Evolutionary conservation across 1,140 invertebrate genomes (phyloP).

Genomic region (Drosophila melanica): DNA sequence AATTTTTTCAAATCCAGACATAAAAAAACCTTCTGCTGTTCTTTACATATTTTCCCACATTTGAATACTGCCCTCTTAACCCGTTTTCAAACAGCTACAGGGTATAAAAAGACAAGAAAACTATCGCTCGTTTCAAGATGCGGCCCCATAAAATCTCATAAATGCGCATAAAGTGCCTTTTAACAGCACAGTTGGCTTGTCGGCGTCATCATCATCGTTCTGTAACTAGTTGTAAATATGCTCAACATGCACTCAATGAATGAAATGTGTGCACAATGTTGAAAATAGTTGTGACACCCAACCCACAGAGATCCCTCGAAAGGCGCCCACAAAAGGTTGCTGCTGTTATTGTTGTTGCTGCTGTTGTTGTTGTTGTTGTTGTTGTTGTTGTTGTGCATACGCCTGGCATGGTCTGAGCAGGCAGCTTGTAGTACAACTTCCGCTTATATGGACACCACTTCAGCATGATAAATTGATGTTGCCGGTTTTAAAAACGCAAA

Average conservation of each 20-base stretch:
- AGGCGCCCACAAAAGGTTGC: constrained; percentile 15
- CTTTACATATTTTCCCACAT: not conserved
- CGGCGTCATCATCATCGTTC: constrained; percentile 35
- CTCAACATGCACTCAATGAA: constrained; percentile 79
- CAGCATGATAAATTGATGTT: constrained; percentile 75
- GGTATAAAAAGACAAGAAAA: constrained; percentile 8
- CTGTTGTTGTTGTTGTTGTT: constrained; percentile 18
- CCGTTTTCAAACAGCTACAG: not conserved
- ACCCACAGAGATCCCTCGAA: not conserved
- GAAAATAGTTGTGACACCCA: constrained; percentile 75
- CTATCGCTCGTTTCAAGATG: constrained; percentile 63
- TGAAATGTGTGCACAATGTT: constrained; percentile 82
- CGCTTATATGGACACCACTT: constrained; percentile 74
- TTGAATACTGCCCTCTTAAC: not conserved
- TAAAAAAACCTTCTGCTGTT: not conserved
- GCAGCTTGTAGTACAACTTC: constrained; percentile 61
- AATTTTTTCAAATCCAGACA: not conserved
- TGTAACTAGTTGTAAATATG: constrained; percentile 71
- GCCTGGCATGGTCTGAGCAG: constrained; percentile 59
- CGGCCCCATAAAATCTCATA: constrained; percentile 72
- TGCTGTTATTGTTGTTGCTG: constrained; percentile 8
- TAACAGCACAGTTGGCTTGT: constrained; percentile 51
- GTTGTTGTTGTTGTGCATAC: constrained; percentile 63
- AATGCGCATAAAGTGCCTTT: constrained; percentile 72
- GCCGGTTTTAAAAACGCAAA: constrained; percentile 51